phyloP scores from a whole-genome alignment of 2,113 vertebrate genomes.

The Galeopterus variegatus region DNA sequence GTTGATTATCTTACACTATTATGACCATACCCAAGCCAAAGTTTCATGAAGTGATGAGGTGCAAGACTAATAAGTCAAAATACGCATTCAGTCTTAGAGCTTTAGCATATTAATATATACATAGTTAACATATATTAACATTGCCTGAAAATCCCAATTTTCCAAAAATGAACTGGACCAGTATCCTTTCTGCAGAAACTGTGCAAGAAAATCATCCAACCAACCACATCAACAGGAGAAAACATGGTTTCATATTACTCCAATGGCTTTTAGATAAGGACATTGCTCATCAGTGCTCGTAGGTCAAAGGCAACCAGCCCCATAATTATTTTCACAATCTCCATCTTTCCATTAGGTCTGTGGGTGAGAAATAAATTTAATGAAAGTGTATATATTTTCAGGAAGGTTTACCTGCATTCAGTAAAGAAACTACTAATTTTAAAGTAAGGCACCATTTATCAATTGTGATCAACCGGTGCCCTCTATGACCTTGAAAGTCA shows the following conservation, averaged over 20 bases:
- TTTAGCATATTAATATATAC: neutral
- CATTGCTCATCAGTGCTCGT: too few relatives aligned
- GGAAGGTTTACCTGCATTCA: neutral
- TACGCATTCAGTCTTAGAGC: neutral
- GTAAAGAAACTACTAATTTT: neutral
- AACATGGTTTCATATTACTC: neutral
- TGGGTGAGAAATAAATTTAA: neutral
- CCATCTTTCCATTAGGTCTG: neutral
- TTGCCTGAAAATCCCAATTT: conserved; percentile 2
- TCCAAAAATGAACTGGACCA: neutral
- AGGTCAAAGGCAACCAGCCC: neutral
- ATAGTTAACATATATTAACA: neutral
- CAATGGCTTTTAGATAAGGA: neutral
- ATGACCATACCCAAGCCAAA: neutral
- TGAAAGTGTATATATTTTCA: neutral
- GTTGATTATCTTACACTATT: neutral
- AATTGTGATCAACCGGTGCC: neutral
- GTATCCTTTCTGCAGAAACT: neutral
- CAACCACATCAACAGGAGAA: neutral
- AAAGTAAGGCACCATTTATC: neutral
- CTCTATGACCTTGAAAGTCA: neutral
- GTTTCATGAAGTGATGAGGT: neutral
- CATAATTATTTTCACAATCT: neutral
- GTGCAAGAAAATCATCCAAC: neutral
- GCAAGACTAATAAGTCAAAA: neutral